Evolutionary conservation across 2,888 invertebrate genomes (phyloP).

Genomic region (Ochropleura plecta): DNA sequence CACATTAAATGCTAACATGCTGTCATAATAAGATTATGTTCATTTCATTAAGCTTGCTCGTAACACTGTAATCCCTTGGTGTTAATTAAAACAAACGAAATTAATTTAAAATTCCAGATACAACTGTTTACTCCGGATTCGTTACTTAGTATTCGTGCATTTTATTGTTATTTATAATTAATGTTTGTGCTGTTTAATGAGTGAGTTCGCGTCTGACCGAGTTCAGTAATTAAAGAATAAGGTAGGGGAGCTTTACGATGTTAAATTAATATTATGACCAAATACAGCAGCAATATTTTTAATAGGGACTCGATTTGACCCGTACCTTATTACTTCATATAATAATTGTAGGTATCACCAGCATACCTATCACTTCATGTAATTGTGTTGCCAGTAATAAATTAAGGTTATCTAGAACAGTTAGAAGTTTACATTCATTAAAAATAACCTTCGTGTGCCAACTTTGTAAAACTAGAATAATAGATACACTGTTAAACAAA

Average conservation of each 20-base stretch:
- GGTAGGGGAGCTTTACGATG: background rate
- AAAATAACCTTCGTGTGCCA: too few species aligned
- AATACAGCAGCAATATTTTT: background rate
- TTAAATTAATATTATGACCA: background rate
- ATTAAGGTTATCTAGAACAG: too few species aligned
- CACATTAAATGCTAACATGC: conserved; percentile 44
- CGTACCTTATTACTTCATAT: too few species aligned
- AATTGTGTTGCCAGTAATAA: too few species aligned
- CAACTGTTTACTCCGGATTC: conserved; percentile 31
- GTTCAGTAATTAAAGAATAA: background rate
- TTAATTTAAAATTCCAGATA: conserved; percentile 47
- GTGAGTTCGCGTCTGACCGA: background rate
- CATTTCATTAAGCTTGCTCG: conserved; percentile 60
- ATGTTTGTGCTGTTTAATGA: background rate
- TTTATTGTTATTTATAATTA: conserved; percentile 19
- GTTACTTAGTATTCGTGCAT: conserved; percentile 23
- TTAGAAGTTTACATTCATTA: too few species aligned
- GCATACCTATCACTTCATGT: too few species aligned
- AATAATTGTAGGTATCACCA: too few species aligned
- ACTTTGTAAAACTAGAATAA: too few species aligned
- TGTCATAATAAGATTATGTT: conserved; percentile 59
- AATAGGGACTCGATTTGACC: background rate
- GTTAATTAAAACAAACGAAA: conserved; percentile 59
- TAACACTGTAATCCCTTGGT: conserved; percentile 52
- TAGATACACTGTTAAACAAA: too few species aligned